Evolutionary conservation across 2,797 vertebrate species (phyloP), one percentile per base, ranked within the genome.

Genomic region (Chelmon rostratus): DNA sequence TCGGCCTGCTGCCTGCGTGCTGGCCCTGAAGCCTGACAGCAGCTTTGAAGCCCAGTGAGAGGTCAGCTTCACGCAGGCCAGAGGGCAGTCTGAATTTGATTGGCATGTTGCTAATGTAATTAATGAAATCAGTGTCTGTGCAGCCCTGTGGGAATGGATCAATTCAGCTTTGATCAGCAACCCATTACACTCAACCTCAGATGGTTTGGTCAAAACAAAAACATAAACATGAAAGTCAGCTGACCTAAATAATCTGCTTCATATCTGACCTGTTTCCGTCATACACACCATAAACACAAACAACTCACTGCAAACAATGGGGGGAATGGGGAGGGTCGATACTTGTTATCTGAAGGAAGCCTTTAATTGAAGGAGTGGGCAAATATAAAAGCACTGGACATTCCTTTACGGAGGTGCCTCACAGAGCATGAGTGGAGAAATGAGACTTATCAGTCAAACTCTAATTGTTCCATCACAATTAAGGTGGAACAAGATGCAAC

Each of bases 111-210:
- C 68, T 82, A 61, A 80, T 84, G 77, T 79, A 35, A 81, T 83
- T 78, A 88, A 87, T 78, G 76, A 86, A 81, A 85, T 78, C 58
- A 25, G 57, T 79, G 72, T 40, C 65, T 33, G 63, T 0, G 28
- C 78, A 38, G 40, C 23, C 15, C 64, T 78, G 76, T 57, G 76
- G 71, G 74, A 28, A 81, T 4, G 40, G 58, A 88, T 87, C 79
- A 19, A 79, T 86, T 58, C 50, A 61, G 65, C 81, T 83, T 73
- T 88, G 84, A 73, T 68, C 54, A 38, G 56, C 59, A 78, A 46
- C 3, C 64, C 37, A 8, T 66, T 4, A 52, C 0, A 1, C 49
- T 66, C 64, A 40, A 16, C 47, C 15, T 65, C 66, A 16, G 44
- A 66, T 57, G 38, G 42, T 50, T 64, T 15, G 6, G n/a, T n/a